phyloP scores from a whole-genome alignment of 2,888 invertebrate species.

The Psococerastis gibbosa region DNA sequence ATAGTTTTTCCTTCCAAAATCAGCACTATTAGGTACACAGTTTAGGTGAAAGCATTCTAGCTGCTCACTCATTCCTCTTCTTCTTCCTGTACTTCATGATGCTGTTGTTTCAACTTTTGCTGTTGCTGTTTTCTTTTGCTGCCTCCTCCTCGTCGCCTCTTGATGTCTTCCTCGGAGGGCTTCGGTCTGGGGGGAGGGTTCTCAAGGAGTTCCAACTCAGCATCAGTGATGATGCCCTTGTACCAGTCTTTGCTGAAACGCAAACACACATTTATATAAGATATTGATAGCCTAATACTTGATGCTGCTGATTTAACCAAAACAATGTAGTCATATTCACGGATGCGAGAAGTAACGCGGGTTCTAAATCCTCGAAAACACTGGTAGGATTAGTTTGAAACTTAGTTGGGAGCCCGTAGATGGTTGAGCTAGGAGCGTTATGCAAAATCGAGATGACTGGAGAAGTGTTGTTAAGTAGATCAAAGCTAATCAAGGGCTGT shows the following conservation, averaged over 20 bases:
- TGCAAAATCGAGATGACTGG: no score
- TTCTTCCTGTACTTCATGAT: neutral
- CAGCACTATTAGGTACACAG: no score
- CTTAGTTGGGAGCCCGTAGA: no score
- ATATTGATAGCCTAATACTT: constrained; percentile 5
- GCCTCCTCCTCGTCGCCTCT: constrained; percentile 26
- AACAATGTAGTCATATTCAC: neutral
- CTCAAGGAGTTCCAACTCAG: constrained; percentile 57
- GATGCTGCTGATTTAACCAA: neutral
- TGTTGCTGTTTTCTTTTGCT: no score
- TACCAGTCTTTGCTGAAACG: constrained; percentile 71
- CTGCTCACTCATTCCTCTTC: neutral
- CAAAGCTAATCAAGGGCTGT: no score
- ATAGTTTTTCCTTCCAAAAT: no score
- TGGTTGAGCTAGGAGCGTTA: no score
- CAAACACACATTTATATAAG: constrained; percentile 11
- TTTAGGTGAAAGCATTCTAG: no score
- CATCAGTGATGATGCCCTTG: constrained; percentile 64
- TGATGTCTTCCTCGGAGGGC: constrained; percentile 30
- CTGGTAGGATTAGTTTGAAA: no score
- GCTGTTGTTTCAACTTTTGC: constrained; percentile 1
- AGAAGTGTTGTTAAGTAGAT: no score
- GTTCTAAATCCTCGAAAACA: no score
- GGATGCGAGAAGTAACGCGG: no score
- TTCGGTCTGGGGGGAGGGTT: constrained; percentile 50